Evolutionary conservation across 2,113 vertebrate species (phyloP).

Genomic region (Noturus placidus): DNA sequence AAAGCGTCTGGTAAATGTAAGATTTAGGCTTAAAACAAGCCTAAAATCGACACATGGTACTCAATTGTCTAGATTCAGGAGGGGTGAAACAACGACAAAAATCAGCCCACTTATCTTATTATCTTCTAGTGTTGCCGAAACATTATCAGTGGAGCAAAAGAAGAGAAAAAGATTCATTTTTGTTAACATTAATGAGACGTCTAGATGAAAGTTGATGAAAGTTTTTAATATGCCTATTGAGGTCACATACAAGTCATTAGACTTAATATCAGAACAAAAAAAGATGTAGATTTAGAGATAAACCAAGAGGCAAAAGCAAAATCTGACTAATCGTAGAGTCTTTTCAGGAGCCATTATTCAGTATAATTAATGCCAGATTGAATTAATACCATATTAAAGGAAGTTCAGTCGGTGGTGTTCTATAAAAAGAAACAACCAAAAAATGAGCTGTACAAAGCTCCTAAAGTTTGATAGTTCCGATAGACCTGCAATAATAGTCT

Average conservation of each 20-base stretch:
- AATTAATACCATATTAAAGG: background rate
- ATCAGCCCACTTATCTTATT: constrained; percentile 8
- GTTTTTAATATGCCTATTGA: background rate
- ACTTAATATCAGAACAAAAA: background rate
- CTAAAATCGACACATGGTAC: background rate
- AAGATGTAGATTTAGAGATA: background rate
- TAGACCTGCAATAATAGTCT: constrained; percentile 7
- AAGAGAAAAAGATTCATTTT: background rate
- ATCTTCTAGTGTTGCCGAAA: background rate
- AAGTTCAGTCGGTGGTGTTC: background rate
- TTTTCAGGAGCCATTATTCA: background rate
- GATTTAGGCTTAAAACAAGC: background rate
- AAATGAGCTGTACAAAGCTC: background rate
- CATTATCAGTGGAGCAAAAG: background rate
- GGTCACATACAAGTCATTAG: background rate
- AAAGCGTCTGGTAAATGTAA: too few relatives aligned
- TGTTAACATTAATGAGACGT: background rate
- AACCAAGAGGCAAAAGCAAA: background rate
- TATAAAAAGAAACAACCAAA: background rate
- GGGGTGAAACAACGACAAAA: background rate
- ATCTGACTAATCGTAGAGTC: background rate
- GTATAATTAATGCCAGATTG: constrained; percentile 5
- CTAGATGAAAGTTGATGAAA: background rate
- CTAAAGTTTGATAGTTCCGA: background rate
- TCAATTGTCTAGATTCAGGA: background rate